These are phyloP conservation scores for Choreutis nemorana DNA, from an alignment of 2,888 invertebrate genomes.

Conservation along the genomic window DNA sequence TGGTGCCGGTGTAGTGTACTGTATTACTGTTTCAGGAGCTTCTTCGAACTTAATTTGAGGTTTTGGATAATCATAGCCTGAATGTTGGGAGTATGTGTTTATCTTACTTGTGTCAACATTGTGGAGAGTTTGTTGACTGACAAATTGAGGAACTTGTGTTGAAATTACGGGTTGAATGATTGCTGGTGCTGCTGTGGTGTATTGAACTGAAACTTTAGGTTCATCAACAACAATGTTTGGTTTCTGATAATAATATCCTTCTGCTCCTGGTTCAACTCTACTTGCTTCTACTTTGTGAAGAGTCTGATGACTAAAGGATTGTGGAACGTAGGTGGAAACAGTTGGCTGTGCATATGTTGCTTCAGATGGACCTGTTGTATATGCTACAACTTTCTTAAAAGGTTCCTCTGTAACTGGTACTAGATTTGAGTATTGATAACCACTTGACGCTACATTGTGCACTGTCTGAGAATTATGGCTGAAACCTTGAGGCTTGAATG, in stretches of 20 bases:
- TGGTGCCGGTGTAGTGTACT: conserved; percentile 32
- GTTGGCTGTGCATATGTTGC: conserved; percentile 30
- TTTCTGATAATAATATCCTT: background rate
- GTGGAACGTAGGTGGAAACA: conserved; percentile 13
- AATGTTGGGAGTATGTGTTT: conserved; percentile 23
- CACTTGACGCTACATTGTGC: conserved; percentile 31
- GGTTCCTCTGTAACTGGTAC: conserved; percentile 42
- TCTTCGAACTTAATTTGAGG: conserved; percentile 30
- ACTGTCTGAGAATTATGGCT: conserved; percentile 38
- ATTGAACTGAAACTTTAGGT: conserved; percentile 16
- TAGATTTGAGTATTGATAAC: conserved; percentile 36
- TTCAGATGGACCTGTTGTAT: conserved; percentile 41
- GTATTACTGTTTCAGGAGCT: conserved; percentile 21
- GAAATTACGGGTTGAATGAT: conserved; percentile 26
- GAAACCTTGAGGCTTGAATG: conserved; percentile 39
- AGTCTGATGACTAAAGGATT: conserved; percentile 18
- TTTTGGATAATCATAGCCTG: conserved; percentile 31
- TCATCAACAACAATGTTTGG: conserved; percentile 9
- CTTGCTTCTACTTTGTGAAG: conserved; percentile 24
- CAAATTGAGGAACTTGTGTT: conserved; percentile 35
- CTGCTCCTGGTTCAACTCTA: conserved; percentile 1
- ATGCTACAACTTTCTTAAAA: conserved; percentile 46
- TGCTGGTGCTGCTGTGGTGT: conserved; percentile 23
- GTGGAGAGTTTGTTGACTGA: conserved; percentile 36
- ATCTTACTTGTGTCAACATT: conserved; percentile 33